Evolutionary conservation across 2,888 invertebrate species (phyloP), one percentile per base, ranked within the genome.

Genomic region (Cordilura impudica): DNA sequence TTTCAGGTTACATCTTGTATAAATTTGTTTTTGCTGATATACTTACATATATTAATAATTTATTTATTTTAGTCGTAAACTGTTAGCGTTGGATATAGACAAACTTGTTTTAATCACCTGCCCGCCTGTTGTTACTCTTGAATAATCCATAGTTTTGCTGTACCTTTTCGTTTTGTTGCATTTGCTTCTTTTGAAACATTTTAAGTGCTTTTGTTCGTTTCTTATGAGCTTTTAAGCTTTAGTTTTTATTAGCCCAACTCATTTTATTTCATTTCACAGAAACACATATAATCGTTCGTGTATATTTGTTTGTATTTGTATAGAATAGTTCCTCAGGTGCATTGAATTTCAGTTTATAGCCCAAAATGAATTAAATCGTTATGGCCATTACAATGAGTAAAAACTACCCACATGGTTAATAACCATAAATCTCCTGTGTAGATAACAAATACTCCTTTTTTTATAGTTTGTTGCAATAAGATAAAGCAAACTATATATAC

Each of bases 31-130:
- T n/a, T n/a, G n/a, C n/a, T 39, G n/a, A 35, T 12, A 10, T 35
- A 2, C n/a, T 39, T 49, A n/a, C 12, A 14, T 54, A 12, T 18
- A 49, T 56, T 63, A 3, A 56, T 39, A 4, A 12, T 75, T 56
- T 49, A 67, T 69, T 69, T 76, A 70, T 70, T 70, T 63, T 63
- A 54, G 49, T 35, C 47, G 69, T 75, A 75, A 75, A 75, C 54
- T 56, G n/a, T 69, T 63, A 69, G n/a, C 49, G 18, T 70, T 70
- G 61, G 53, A 76, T 70, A 66, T 79, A n/a, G n/a, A n/a, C 29
- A 63, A 72, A 79, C 75, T 71, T 54, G 75, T 79, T 79, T 79
- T 63, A 79, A 72, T 79, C 79, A 79, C 79, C 79, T 79, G 75
- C 49, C 53, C 53, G 43, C 31, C 49, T 53, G 45, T 58, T 63